These are phyloP conservation scores for Sebastes jordani DNA, from an alignment of 2,797 vertebrate genomes.

Conservation along the genomic window DNA sequence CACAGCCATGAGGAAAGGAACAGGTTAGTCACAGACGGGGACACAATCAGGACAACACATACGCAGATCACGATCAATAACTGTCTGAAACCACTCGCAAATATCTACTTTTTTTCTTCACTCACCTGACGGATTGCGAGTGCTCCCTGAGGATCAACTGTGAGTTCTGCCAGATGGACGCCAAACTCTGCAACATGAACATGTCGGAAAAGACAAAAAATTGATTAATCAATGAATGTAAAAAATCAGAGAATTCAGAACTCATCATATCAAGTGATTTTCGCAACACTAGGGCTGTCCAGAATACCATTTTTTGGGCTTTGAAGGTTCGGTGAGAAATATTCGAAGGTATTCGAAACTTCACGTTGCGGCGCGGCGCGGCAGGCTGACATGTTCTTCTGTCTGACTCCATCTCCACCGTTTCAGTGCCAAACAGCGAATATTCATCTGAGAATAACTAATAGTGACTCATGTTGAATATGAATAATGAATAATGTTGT, in stretches of 20 bases:
- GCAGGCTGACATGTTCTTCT: too few relatives aligned
- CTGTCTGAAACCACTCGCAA: fast-evolving
- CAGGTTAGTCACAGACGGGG: neutral
- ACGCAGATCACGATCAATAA: neutral
- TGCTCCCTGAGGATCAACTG: constrained; percentile 94
- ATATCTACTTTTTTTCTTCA: neutral
- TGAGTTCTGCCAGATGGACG: constrained; percentile 96
- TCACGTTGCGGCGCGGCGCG: fast-evolving
- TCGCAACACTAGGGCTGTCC: too few relatives aligned
- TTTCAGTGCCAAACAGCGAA: too few relatives aligned
- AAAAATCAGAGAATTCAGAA: neutral
- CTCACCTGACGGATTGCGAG: constrained; percentile 97
- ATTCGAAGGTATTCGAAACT: too few relatives aligned
- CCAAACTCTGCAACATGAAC: constrained; percentile 89
- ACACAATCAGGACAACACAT: neutral
- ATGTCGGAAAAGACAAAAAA: neutral
- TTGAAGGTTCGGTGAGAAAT: too few relatives aligned
- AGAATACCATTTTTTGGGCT: fast-evolving
- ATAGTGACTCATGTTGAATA: too few relatives aligned
- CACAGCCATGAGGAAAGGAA: neutral
- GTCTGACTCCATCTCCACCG: fast-evolving
- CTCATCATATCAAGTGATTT: too few relatives aligned
- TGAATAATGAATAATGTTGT: too few relatives aligned
- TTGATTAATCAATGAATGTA: neutral
- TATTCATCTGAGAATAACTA: too few relatives aligned